Percentiles rank a stretch among this genome's conserved stretches.
phyloP scores from a whole-genome alignment of 2,113 vertebrate genomes.

The Prinia subflava region DNA sequence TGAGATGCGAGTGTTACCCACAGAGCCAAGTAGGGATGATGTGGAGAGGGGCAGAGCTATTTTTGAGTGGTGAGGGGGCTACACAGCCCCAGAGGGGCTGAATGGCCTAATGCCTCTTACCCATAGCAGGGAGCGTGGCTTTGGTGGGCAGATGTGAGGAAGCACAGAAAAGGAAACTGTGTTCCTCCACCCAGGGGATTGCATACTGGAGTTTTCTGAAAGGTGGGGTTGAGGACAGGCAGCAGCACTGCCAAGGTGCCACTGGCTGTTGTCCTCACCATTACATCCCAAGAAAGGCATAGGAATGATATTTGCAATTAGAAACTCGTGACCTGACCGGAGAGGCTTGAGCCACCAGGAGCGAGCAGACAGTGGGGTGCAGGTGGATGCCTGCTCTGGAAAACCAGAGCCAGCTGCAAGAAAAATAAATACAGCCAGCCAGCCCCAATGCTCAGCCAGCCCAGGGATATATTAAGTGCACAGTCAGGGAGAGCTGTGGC shows the following conservation, averaged over 20 bases:
- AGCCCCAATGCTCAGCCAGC: background rate
- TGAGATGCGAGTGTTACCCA: background rate
- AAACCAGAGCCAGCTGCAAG: background rate
- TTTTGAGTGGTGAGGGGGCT: background rate
- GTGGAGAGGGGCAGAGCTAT: background rate
- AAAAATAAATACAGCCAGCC: conserved; percentile 4
- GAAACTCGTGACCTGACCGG: background rate
- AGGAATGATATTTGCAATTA: background rate
- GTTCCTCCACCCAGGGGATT: too few relatives aligned
- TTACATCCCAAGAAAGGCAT: background rate
- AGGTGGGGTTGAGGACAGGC: accelerated
- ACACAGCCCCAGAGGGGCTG: background rate
- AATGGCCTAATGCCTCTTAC: accelerated
- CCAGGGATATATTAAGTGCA: background rate
- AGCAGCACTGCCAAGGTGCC: background rate
- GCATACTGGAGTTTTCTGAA: background rate
- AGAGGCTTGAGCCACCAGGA: background rate
- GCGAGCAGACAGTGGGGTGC: accelerated
- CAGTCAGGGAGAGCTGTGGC: background rate
- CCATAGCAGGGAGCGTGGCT: background rate
- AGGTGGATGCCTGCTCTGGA: background rate
- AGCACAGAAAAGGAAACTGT: background rate
- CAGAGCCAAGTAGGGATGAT: background rate
- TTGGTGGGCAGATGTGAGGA: background rate
- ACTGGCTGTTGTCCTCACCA: background rate